Conservation (phyloP, 1,140 invertebrate species). For the Drosophila albomicans region DNA sequence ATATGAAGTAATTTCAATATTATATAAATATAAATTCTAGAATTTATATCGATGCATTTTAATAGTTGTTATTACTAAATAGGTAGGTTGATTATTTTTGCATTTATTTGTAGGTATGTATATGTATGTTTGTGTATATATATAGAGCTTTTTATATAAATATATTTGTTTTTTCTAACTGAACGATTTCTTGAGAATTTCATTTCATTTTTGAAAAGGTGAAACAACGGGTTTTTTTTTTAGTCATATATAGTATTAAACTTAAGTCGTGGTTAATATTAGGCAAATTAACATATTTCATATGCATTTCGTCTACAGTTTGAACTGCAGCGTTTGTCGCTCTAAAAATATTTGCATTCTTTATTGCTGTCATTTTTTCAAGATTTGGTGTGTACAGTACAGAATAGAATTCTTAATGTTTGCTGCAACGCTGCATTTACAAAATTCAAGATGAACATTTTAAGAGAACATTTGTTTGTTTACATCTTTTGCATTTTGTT, state of each 20-base stretch:
- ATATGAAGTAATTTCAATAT: slow-evolving; percentile 65
- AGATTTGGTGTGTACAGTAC: slow-evolving; percentile 62
- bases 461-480: slow-evolving; percentile 19
- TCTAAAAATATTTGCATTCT: slow-evolving; percentile 59
- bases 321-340: slow-evolving; percentile 48
- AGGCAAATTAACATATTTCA: slow-evolving; percentile 75
- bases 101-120: slow-evolving; percentile 48
- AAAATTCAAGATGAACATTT: slow-evolving; percentile 38
- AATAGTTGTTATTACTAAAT: slow-evolving; percentile 72
- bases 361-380: slow-evolving; percentile 56
- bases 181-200: slow-evolving; percentile 43
- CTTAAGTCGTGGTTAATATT: slow-evolving; percentile 31
- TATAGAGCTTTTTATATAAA: slow-evolving; percentile 19
- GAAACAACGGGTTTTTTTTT: slow-evolving; percentile 30
- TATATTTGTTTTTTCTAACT: slow-evolving; percentile 37
- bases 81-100: slow-evolving; percentile 78
- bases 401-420: slow-evolving; percentile 17
- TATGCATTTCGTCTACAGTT: slow-evolving; percentile 66
- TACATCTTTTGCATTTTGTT: slow-evolving; percentile 27
- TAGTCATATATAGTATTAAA: slow-evolving; percentile 13
- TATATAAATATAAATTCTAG: slow-evolving; percentile 76
- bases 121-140: slow-evolving; percentile 30
- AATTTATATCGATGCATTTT: slow-evolving; percentile 64
- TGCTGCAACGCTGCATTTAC: slow-evolving; percentile 42
- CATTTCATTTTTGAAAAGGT: slow-evolving; percentile 18